A percentile compares a stretch with the other conserved stretches of the same genome.
phyloP scores from a whole-genome alignment of 2,797 vertebrate genomes.

The Melanogrammus aeglefinus region DNA sequence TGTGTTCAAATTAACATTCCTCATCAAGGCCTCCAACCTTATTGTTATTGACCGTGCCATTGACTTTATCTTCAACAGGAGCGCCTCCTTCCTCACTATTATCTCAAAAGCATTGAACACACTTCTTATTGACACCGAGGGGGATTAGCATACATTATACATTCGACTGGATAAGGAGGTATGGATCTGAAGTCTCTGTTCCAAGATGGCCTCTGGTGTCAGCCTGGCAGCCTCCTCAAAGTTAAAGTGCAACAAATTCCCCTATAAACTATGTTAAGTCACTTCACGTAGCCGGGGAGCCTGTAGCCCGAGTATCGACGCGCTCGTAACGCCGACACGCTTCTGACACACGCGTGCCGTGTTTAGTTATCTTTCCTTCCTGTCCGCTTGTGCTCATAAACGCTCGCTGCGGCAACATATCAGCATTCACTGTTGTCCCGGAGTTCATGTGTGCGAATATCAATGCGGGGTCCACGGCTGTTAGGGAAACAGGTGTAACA shows the following conservation, averaged over 20 bases:
- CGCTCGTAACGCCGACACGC: neutral
- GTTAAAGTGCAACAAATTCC: slow-evolving; percentile 26
- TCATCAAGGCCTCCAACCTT: slow-evolving; percentile 78
- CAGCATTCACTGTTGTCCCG: slow-evolving; percentile 68
- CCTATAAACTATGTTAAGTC: neutral
- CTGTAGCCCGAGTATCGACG: neutral
- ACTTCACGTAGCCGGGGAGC: neutral
- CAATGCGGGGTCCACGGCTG: slow-evolving; percentile 56
- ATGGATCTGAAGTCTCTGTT: slow-evolving; percentile 46
- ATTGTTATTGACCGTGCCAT: slow-evolving; percentile 82
- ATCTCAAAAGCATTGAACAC: slow-evolving; percentile 77
- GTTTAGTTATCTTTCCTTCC: neutral
- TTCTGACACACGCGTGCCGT: neutral
- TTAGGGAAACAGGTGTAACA: slow-evolving; percentile 74
- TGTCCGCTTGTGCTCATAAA: slow-evolving; percentile 20
- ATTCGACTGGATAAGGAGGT: slow-evolving; percentile 66
- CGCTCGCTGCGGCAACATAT: slow-evolving; percentile 36
- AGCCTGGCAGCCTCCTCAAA: slow-evolving; percentile 32
- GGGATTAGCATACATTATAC: slow-evolving; percentile 79
- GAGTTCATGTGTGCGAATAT: slow-evolving; percentile 74
- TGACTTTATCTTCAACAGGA: slow-evolving; percentile 78
- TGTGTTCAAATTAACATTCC: slow-evolving; percentile 81
- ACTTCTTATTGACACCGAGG: slow-evolving; percentile 71
- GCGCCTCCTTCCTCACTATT: slow-evolving; percentile 71
- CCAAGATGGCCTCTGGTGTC: slow-evolving; percentile 35